phyloP scores from a whole-genome alignment of 2,113 vertebrate genomes.

The Marcusenius ussheri region DNA sequence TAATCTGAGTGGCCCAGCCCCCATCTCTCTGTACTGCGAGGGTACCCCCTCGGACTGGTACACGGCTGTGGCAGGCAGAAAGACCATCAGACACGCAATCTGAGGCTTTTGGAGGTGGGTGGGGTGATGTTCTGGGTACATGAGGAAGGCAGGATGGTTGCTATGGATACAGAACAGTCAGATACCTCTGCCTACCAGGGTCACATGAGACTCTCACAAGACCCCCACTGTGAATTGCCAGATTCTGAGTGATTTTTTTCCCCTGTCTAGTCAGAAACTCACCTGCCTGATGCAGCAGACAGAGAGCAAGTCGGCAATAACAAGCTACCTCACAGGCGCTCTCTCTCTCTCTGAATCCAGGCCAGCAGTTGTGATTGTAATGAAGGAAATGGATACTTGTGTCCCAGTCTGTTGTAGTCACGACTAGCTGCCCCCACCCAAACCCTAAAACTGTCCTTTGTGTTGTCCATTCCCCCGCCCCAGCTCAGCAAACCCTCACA shows the following conservation, averaged over 20 bases:
- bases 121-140: not conserved
- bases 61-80: constrained; percentile 44
- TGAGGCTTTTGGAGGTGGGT: constrained; percentile 10
- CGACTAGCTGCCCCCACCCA: not conserved
- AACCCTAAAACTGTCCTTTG: not conserved
- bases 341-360: not conserved
- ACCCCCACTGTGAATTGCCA: not conserved
- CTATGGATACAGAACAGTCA: not conserved
- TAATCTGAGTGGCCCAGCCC: not conserved
- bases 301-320: not conserved
- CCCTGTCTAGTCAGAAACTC: not conserved
- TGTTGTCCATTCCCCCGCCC: not conserved
- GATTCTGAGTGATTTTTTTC: not conserved
- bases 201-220: not conserved
- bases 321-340: not conserved
- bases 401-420: not conserved
- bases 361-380: not conserved
- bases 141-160: not conserved
- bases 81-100: constrained; percentile 52
- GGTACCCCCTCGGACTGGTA: constrained; percentile 16
- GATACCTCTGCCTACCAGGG: not conserved
- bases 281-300: not conserved
- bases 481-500: not conserved
- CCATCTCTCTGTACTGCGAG: not conserved
- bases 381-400: not conserved